phyloP scores from a whole-genome alignment of 2,888 invertebrate species.

The Eilema sororculum region DNA sequence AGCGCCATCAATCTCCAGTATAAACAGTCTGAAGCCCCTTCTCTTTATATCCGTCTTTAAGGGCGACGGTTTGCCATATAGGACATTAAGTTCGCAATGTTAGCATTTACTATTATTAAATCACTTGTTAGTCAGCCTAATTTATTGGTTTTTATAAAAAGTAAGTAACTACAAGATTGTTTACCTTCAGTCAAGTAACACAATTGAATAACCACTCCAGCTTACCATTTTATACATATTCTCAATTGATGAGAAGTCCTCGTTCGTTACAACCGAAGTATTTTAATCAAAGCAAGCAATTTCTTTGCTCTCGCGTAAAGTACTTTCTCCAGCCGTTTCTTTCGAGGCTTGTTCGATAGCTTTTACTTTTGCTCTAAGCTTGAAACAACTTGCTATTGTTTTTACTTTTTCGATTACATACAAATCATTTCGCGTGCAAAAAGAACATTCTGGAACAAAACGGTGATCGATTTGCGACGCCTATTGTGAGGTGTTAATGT shows the following conservation, averaged over 20 bases:
- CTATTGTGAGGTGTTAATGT: constrained; percentile 31
- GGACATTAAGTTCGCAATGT: too few relatives aligned
- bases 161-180: too few relatives aligned
- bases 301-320: constrained; percentile 52
- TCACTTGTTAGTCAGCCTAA: too few relatives aligned
- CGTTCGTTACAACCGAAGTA: constrained; percentile 50
- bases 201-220: too few relatives aligned
- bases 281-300: constrained; percentile 61
- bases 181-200: too few relatives aligned
- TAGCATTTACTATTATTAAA: too few relatives aligned
- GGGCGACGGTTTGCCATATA: too few relatives aligned
- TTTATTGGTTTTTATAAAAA: too few relatives aligned
- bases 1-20: too few relatives aligned
- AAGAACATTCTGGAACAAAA: constrained; percentile 29
- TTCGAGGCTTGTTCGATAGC: constrained; percentile 59
- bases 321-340: constrained; percentile 62
- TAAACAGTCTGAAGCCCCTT: too few relatives aligned
- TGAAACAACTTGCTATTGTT: constrained; percentile 61
- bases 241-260: constrained; percentile 46
- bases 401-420: constrained; percentile 58
- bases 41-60: too few relatives aligned
- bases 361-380: constrained; percentile 60
- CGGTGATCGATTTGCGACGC: constrained; percentile 34
- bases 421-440: constrained; percentile 50
- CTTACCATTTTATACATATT: constrained; percentile 41